These are phyloP conservation scores for Prolemur simus DNA, from an alignment of 2,113 vertebrate genomes.

Conservation along the genomic window DNA sequence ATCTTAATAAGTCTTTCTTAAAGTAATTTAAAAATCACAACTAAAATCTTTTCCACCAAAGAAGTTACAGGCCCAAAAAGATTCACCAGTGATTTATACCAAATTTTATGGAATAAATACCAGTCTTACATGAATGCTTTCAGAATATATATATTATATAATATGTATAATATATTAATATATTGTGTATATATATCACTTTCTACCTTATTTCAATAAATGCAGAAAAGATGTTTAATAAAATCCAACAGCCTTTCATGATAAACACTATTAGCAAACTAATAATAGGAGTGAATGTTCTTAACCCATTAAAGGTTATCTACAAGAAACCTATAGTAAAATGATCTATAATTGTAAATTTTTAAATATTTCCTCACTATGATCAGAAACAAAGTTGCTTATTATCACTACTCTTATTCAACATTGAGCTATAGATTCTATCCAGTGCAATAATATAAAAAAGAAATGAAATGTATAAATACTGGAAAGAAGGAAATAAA, in stretches of 20 bases:
- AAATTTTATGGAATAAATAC: background rate
- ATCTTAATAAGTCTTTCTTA: background rate
- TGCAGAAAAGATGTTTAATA: background rate
- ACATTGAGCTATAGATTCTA: background rate
- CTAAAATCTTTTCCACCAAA: background rate
- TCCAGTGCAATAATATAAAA: background rate
- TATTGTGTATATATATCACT: background rate
- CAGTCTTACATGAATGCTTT: background rate
- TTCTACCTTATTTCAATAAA: background rate
- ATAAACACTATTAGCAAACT: background rate
- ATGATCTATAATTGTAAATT: background rate
- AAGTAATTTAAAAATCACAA: background rate
- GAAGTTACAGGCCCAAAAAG: background rate
- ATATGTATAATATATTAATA: background rate
- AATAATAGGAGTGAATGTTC: background rate
- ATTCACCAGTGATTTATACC: background rate
- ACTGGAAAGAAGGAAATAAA: background rate
- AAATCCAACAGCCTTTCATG: background rate
- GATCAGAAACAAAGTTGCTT: background rate
- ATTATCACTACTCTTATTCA: background rate
- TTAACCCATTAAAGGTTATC: background rate
- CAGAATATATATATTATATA: background rate
- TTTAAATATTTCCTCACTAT: background rate
- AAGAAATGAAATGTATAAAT: background rate
- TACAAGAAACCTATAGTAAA: background rate